These are phyloP conservation scores for Macrocentrus cingulum DNA, from an alignment of 1,140 invertebrate genomes.

Conservation along the genomic window DNA sequence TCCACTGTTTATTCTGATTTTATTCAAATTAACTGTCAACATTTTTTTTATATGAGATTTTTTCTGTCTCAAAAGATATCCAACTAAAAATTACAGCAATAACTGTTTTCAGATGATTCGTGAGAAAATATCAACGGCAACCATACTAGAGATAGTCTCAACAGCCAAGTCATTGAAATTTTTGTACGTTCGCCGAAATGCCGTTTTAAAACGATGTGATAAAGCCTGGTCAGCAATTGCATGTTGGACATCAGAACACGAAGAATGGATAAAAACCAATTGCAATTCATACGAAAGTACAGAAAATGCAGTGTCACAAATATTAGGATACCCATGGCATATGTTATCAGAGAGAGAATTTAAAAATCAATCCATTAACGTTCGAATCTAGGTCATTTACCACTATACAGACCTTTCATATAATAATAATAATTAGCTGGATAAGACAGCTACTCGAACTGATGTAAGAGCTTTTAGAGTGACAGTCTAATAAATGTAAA, in stretches of 20 bases:
- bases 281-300: constrained; percentile 67
- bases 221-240: constrained; percentile 64
- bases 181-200: constrained; percentile 73
- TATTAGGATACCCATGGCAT: constrained; percentile 71
- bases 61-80: no score
- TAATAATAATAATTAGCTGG: background rate
- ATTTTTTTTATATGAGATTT: no score
- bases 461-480: no score
- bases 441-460: no score
- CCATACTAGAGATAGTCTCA: constrained; percentile 72
- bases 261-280: constrained; percentile 66
- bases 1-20: background rate
- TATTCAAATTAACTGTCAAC: background rate
- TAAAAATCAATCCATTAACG: constrained; percentile 50
- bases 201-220: constrained; percentile 70
- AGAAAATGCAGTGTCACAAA: constrained; percentile 69
- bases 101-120: constrained; percentile 65
- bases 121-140: constrained; percentile 79
- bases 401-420: background rate
- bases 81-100: no score
- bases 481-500: no score
- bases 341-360: constrained; percentile 76
- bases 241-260: constrained; percentile 71
- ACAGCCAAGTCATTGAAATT: constrained; percentile 66
- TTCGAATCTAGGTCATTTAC: constrained; percentile 36